Evolutionary conservation across 2,797 vertebrate genomes (phyloP).

Genomic region (Malacoctenus gilli): DNA sequence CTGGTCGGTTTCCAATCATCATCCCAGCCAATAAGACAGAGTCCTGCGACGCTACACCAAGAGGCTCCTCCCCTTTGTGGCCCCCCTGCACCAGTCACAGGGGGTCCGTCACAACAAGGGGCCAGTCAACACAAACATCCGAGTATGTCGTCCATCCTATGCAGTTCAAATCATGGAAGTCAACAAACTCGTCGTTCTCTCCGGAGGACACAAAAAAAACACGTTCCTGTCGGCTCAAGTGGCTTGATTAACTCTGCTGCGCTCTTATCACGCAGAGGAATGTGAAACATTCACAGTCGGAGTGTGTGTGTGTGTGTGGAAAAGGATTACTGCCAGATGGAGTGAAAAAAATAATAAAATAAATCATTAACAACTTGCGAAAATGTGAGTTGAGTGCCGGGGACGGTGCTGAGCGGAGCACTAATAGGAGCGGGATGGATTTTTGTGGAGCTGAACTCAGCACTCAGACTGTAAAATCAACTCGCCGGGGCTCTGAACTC

Average conservation of each 20-base stretch:
- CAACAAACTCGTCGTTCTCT: too few species aligned
- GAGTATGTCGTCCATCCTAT: too few species aligned
- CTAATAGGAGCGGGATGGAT: not conserved
- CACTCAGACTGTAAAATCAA: too few species aligned
- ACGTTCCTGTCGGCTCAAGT: not conserved
- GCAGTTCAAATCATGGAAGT: too few species aligned
- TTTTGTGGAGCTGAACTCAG: slow-evolving; percentile 6
- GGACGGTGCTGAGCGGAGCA: not conserved
- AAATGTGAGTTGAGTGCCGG: not conserved
- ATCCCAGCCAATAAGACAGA: too few species aligned
- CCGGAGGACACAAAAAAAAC: slow-evolving; percentile 3
- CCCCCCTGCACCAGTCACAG: too few species aligned
- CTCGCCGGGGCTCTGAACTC: too few species aligned
- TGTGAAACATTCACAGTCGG: not conserved
- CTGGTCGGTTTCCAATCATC: too few species aligned
- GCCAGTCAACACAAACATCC: too few species aligned
- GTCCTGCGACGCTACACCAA: too few species aligned
- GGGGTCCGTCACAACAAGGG: too few species aligned
- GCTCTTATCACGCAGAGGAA: not conserved
- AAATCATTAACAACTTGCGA: not conserved
- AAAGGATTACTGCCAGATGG: not conserved
- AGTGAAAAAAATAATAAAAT: not conserved
- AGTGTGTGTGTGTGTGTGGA: not conserved
- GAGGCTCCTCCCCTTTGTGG: too few species aligned
- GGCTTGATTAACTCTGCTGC: not conserved